Evolutionary conservation across 2,888 invertebrate species (phyloP).

Genomic region (Nomada fabriciana): DNA sequence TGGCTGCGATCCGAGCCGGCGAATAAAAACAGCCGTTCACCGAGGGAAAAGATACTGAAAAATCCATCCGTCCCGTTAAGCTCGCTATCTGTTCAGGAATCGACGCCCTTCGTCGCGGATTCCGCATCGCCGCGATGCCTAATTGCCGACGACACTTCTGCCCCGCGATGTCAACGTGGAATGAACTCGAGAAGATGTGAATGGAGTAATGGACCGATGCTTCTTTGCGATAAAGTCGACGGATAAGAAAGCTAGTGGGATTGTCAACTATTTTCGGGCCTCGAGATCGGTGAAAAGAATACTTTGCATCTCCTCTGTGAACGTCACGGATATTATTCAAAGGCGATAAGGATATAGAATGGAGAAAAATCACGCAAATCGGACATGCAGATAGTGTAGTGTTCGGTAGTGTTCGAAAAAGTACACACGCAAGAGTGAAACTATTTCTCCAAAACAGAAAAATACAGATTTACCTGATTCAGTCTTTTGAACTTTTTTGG

Average conservation of each 20-base stretch:
- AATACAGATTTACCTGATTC: constrained; percentile 39
- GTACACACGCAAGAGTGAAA: constrained; percentile 21
- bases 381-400: constrained; percentile 12
- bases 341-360: neutral
- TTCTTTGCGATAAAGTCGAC: neutral
- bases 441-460: neutral
- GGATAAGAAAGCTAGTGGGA: too few relatives aligned
- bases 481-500: neutral
- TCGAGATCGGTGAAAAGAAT: constrained; percentile 14
- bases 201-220: too few relatives aligned
- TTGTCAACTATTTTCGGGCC: too few relatives aligned
- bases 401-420: too few relatives aligned
- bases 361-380: neutral
- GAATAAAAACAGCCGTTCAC: constrained; percentile 53
- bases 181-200: too few relatives aligned
- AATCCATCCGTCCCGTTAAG: constrained; percentile 16
- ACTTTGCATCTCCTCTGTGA: neutral
- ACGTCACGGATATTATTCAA: neutral
- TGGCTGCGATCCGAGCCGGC: constrained; percentile 25
- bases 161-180: too few relatives aligned
- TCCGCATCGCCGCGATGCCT: neutral
- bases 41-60: constrained; percentile 32
- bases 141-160: too few relatives aligned
- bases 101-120: constrained; percentile 7
- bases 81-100: neutral